Base-by-base conservation (phyloP, 1,140 invertebrate species). In the Yoshiicerus persimilis region DNA sequence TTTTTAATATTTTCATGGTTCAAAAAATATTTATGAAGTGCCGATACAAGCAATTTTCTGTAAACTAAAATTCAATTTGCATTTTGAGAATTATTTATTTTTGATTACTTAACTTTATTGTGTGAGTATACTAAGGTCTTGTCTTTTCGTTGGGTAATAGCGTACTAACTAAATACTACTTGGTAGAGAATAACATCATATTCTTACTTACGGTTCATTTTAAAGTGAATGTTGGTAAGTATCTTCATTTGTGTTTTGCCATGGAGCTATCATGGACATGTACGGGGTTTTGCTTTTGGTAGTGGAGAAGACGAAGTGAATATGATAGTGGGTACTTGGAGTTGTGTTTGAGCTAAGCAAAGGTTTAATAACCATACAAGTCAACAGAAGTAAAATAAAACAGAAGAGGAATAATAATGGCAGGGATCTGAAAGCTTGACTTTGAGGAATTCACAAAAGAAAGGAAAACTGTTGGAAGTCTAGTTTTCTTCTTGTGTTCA, bases 401-500 rank as follows among this genome's bases (percentile, higher is more conserved):
- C 34, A 41, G 23, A 87, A 38, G 66, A 39, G 86, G 70, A 75
- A 77, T 36, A 36, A 56, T 38, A 77, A 64, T 75, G 34, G 66
- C 30, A 77, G 41, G 66, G 86, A 87, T 66, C 66, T 87, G 64
- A 87, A n/a, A 87, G 56, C 56, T 86, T 32, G 70, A 87, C 64
- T 66, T 77, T 87, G 86, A 75, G 86, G 86, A 87, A 87, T 87
- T 77, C 25, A 84, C 75, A 87, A 87, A 87, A 87, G 87, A 87
- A 87, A 80, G 86, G 87, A 87, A 87, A 87, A 87, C 64, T 87
- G 87, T 80, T 87, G 34, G 39, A 87, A 87, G 87, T 77, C 62
- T 70, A 30, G 41, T 86, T 86, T 77, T 88, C 38, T 86, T 88
- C 62, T 56, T 47, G 75, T 80, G 75, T 36, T 80, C 30, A 36